These are phyloP conservation scores for Vulpes vulpes DNA, from an alignment of 2,113 vertebrate species.

Conservation along the genomic window DNA sequence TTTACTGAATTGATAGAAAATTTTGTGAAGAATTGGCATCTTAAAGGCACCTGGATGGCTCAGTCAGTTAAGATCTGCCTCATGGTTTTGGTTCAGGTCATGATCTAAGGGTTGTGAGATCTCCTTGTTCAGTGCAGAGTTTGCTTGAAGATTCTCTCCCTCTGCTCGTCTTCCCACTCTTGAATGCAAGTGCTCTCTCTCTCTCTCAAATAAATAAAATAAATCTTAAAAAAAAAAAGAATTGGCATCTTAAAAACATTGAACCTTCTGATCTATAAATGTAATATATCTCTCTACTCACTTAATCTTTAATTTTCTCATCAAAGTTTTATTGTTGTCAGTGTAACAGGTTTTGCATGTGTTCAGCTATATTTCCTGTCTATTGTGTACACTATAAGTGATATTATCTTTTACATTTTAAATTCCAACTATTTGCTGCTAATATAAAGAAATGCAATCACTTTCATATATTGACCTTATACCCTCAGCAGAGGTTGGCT, in stretches of 20 bases:
- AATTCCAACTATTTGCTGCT: neutral
- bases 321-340: neutral
- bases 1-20: neutral
- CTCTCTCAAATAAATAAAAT: neutral
- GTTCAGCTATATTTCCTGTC: neutral
- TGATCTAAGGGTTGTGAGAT: neutral
- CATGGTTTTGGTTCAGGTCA: neutral
- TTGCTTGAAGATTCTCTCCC: neutral
- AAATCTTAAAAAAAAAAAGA: neutral
- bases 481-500: too few relatives aligned
- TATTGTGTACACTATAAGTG: neutral
- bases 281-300: neutral
- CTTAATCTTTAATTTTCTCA: neutral
- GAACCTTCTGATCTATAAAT: neutral
- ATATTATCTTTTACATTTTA: neutral
- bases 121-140: neutral
- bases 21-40: neutral
- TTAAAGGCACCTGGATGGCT: neutral
- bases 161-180: neutral
- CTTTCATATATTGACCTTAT: neutral
- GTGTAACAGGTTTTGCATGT: neutral
- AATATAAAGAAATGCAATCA: neutral
- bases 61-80: neutral
- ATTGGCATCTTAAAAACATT: neutral
- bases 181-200: too few relatives aligned